Evolutionary conservation across 2,797 vertebrate species (phyloP), one percentile per base, ranked within the genome.

Genomic region (Varecia variegata): DNA sequence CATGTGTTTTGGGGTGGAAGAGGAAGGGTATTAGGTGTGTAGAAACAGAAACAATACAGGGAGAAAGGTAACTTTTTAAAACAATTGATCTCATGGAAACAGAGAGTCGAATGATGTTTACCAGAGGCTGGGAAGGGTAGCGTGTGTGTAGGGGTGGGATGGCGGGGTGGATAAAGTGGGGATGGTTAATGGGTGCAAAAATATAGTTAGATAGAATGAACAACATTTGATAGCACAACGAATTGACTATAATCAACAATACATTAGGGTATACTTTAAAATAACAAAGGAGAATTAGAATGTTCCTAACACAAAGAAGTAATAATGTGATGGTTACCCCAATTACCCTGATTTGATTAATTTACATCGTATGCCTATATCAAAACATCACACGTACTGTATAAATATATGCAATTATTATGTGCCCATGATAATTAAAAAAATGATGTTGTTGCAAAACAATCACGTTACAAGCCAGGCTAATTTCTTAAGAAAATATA

Each of bases 401-500:
- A n/a, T n/a, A 65, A 65, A 65, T n/a, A n/a, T n/a, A 65, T n/a
- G 30, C 30, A 32, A n/a, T 32, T 65, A 65, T 65, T n/a, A 65
- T 18, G 15, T 65, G 32, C 32, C 32, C 60, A 9, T 65, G 15
- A 65, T n/a, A 65, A 65, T 67, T 4, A 62, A 56, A 76, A 52
- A 71, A 80, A 84, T 14, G 0, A 5, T 35, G 21, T 13, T 65
- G 8, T 52, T 85, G 9, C 14, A 74, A 80, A 88, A 71, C 14
- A 81, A 73, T 58, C 25, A 12, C 1, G 15, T 54, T 74, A 38
- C 3, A 81, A 93, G 4, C 8, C 62, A 87, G 35, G 2, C 21
- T 77, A 73, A 85, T 84, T 93, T 92, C 60, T 77, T 68, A 18
- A 92, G 76, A 88, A 92, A 77, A 84, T 50, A 73, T 43, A 76